Percentiles rank a stretch among this genome's conserved stretches.
Evolutionary conservation across 2,113 vertebrate genomes (phyloP).

Genomic region (Vulpes lagopus): DNA sequence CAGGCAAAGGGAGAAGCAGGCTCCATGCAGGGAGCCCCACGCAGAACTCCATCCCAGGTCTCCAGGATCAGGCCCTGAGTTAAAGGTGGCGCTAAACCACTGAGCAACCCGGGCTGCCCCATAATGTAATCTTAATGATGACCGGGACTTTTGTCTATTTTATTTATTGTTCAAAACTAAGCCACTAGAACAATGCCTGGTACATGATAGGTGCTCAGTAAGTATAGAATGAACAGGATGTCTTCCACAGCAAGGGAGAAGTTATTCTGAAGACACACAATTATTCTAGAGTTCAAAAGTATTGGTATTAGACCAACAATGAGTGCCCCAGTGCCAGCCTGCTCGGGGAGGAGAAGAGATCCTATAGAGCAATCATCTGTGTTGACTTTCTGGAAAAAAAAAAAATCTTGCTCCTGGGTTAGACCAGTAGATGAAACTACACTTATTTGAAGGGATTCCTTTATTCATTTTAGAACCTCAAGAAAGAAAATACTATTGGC

Average conservation of each 20-base stretch:
- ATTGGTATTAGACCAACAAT: background rate
- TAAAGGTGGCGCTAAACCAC: too few species aligned
- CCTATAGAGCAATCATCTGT: background rate
- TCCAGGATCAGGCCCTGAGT: too few species aligned
- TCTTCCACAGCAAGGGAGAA: background rate
- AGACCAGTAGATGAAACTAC: background rate
- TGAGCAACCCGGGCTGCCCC: too few species aligned
- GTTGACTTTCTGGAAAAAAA: background rate
- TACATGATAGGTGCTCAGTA: background rate
- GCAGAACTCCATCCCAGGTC: too few species aligned
- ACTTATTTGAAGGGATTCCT: constrained; percentile 13
- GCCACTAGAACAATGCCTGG: background rate
- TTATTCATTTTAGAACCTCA: background rate
- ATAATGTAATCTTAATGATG: background rate
- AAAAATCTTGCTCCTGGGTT: background rate
- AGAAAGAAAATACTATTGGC: constrained; percentile 10
- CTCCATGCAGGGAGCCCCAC: too few species aligned
- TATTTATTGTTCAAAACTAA: background rate
- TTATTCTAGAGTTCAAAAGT: background rate
- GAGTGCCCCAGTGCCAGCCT: background rate
- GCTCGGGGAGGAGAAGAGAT: background rate
- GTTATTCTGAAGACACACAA: background rate
- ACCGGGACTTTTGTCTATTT: background rate
- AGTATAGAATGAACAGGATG: background rate
- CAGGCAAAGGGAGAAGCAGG: too few species aligned